Base-by-base conservation (phyloP, 2,113 vertebrate species). In the Dipodomys stephensi region DNA sequence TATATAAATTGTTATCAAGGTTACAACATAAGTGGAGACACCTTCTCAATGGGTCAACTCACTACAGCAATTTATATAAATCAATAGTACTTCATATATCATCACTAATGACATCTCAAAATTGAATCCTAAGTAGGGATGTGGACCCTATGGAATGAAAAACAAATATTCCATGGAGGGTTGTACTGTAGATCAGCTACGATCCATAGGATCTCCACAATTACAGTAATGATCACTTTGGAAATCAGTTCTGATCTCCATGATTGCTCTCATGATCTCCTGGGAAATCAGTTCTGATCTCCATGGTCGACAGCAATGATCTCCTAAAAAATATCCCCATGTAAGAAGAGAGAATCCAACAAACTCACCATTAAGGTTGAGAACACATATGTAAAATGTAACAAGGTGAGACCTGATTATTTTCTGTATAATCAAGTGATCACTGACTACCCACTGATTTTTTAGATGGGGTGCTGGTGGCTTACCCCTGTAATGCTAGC, bases 11-110 rank as follows among this genome's bases (percentile, higher is more conserved):
- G 27, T 44, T 49, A 79, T 1, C 3, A 13, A 73, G n/a, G 4
- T 94, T 57, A 73, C 3, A 92, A n/a, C 77, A 81, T 86, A 94
- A 87, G 4, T 62, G 78, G 39, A 82, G 84, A 69, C 20, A 77
- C 73, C 4, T 3, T 22, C 4, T 3, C 27, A 83, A 13, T 39
- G 6, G 84, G 2, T 49, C 11, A 44, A 91, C 88, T 82, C 15
- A 53, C 18, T 23, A 20, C 69, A 85, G 16, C 46, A 82, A 7
- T 44, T 94, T 65, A 86, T 80, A 69, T 49, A 65, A 20, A 49
- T 93, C 9, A 91, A 6, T 57, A 60, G 39, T 81, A 77, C 20
- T 28, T 91, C 15, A 4, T 81, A 30, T 64, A 15, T 78, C 15
- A 81, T 10, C 9, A 69, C 39, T 22, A 39, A 68, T 71, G 39